Conservation (phyloP, 2,113 vertebrate species). For the Hemicordylus capensis region DNA sequence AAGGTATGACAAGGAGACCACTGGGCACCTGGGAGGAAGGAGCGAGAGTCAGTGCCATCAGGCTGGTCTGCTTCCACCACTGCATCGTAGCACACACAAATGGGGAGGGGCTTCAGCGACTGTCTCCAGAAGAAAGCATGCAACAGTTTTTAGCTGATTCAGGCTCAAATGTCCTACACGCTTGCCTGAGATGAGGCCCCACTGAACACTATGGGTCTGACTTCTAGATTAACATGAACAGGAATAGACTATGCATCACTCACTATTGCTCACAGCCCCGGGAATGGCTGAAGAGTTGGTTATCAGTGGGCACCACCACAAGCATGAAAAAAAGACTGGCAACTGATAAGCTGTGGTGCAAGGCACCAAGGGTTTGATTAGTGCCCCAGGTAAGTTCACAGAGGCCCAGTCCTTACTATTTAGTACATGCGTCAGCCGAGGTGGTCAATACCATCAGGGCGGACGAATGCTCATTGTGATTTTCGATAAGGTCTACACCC, state of each 20-base stretch:
- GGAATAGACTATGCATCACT: neutral
- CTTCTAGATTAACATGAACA: neutral
- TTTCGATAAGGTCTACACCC: too few species aligned
- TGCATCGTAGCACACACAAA: neutral
- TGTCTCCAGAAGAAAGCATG: neutral
- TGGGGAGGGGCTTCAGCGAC: neutral
- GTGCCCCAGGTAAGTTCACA: neutral
- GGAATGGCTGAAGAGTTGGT: neutral
- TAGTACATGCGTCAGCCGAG: too few species aligned
- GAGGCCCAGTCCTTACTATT: neutral
- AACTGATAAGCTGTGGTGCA: neutral
- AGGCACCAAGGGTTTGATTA: neutral
- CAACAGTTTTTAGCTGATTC: neutral
- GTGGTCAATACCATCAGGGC: too few species aligned
- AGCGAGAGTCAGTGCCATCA: neutral
- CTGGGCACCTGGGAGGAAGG: conserved; percentile 81
- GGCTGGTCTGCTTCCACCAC: too few species aligned
- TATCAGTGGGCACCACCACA: neutral
- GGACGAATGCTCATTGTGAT: too few species aligned
- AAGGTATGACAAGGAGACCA: conserved; percentile 90
- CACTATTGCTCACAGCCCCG: neutral
- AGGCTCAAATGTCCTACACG: neutral
- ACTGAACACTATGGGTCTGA: neutral
- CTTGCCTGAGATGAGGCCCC: neutral
- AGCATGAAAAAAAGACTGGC: neutral